Evolutionary conservation across 2,113 vertebrate species (phyloP).

Genomic region (Syngnathus scovelli): DNA sequence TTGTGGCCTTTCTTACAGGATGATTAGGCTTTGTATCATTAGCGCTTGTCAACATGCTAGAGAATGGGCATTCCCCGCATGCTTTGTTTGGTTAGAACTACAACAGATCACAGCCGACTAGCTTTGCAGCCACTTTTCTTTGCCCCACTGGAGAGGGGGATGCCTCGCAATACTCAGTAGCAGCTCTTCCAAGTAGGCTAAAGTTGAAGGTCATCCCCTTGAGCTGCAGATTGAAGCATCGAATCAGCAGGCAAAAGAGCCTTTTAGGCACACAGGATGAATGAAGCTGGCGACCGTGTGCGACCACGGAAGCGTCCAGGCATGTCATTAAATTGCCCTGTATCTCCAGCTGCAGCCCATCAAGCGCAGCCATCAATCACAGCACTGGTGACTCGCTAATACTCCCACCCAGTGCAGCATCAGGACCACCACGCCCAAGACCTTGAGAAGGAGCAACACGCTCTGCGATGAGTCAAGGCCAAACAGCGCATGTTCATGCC

Average conservation of each 20-base stretch:
- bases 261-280: neutral
- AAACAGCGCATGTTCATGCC: too few relatives aligned
- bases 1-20: too few relatives aligned
- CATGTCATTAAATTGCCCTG: conserved; percentile 43
- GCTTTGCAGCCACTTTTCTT: too few relatives aligned
- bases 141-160: too few relatives aligned
- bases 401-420: conserved; percentile 15
- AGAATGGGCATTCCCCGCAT: too few relatives aligned
- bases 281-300: conserved; percentile 10
- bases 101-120: too few relatives aligned
- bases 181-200: conserved; percentile 9
- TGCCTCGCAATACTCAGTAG: neutral
- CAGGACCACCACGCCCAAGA: neutral
- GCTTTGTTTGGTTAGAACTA: too few relatives aligned
- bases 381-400: conserved; percentile 13
- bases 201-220: conserved; percentile 34
- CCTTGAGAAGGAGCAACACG: neutral
- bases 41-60: too few relatives aligned
- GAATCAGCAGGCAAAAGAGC: neutral
- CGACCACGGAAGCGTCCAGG: conserved; percentile 13
- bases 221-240: neutral
- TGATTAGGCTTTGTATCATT: too few relatives aligned
- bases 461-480: too few relatives aligned
- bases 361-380: conserved; percentile 42
- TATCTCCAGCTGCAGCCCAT: conserved; percentile 30